Percentiles rank a stretch among this genome's conserved stretches.
These are phyloP conservation scores for Tubulanus polymorphus DNA, from an alignment of 2,888 invertebrate genomes.

Conservation along the genomic window DNA sequence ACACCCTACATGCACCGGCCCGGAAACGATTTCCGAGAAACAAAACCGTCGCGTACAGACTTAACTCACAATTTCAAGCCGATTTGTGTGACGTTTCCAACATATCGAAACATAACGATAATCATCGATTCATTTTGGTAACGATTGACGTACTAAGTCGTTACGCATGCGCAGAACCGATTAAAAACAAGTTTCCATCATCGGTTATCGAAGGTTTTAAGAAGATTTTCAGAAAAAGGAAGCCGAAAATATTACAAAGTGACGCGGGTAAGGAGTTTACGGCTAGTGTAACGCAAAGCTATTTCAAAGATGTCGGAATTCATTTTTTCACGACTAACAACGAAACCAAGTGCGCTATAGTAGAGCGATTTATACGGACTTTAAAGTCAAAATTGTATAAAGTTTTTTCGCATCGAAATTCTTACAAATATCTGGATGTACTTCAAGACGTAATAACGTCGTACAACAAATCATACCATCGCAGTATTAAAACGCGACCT, in stretches of 20 bases:
- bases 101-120: neutral
- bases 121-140: neutral
- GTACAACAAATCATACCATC: too few species aligned
- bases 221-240: neutral
- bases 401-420: too few species aligned
- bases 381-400: too few species aligned
- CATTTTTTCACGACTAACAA: conserved; percentile 11
- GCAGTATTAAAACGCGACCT: too few species aligned
- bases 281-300: neutral
- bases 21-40: neutral
- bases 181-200: neutral
- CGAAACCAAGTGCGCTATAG: too few species aligned
- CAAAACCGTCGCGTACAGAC: neutral
- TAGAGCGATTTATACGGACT: conserved; percentile 20
- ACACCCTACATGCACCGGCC: neutral
- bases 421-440: too few species aligned
- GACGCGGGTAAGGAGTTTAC: neutral
- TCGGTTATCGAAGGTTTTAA: neutral
- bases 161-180: neutral
- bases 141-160: neutral
- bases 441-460: too few species aligned
- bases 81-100: neutral
- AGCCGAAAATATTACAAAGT: neutral
- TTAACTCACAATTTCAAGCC: neutral
- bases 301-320: neutral